These are phyloP conservation scores for Drosophila virilis DNA, from an alignment of 1,140 invertebrate genomes.

Conservation along the genomic window DNA sequence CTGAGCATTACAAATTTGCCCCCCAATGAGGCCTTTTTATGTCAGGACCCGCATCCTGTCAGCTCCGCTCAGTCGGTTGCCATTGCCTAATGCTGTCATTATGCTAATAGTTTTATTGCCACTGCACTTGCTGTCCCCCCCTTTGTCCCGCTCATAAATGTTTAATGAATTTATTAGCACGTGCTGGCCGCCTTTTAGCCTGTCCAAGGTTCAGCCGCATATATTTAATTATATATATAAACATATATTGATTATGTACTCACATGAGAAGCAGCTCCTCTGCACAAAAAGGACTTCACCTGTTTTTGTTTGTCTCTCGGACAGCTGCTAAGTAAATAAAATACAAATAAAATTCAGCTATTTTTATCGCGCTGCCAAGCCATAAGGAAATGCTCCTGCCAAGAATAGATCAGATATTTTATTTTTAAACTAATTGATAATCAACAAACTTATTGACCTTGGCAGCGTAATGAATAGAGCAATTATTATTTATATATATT, in stretches of 20 bases:
- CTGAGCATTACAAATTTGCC: conserved; percentile 74
- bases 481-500: too few species aligned
- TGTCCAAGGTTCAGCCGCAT: conserved; percentile 1
- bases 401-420: conserved; percentile 5
- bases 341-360: conserved; percentile 29
- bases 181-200: conserved; percentile 13
- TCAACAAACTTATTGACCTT: background rate
- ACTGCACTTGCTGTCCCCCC: conserved; percentile 27
- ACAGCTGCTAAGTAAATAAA: conserved; percentile 33
- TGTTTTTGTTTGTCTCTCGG: background rate
- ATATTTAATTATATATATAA: conserved; percentile 31
- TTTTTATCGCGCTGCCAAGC: conserved; percentile 25
- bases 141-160: conserved; percentile 50
- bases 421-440: conserved; percentile 15
- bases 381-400: conserved; percentile 9
- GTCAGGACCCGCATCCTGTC: conserved; percentile 32
- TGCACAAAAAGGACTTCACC: background rate
- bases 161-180: conserved; percentile 81
- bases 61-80: conserved; percentile 54
- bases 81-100: conserved; percentile 43
- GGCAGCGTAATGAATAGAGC: too few species aligned
- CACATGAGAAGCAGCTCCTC: conserved; percentile 19
- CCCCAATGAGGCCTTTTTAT: conserved; percentile 55
- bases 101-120: conserved; percentile 56
- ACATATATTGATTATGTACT: conserved; percentile 45